These are phyloP conservation scores for Porites rus DNA, from an alignment of 92 coral and sea anemone species.

Conservation along the genomic window DNA sequence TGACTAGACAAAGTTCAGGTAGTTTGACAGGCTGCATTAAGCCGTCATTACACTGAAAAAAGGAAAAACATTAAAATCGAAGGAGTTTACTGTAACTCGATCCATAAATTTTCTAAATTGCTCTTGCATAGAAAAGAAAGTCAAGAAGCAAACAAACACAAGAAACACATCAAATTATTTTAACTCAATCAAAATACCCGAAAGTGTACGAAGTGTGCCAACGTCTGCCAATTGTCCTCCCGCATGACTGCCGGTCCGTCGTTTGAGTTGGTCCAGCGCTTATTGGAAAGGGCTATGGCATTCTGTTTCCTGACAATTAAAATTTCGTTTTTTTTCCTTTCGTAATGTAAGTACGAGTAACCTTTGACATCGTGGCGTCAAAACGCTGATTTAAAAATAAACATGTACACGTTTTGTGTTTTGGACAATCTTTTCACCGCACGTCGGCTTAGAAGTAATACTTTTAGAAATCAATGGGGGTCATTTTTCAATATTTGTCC, in stretches of 20 bases:
- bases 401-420: not conserved
- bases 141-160: not conserved
- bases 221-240: slow-evolving; percentile 46
- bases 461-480: slow-evolving; percentile 12
- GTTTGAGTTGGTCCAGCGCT: not conserved
- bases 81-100: no score
- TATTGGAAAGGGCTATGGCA: not conserved
- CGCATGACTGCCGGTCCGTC: not conserved
- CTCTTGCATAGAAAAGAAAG: not conserved
- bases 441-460: not conserved
- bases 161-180: no score
- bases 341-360: not conserved
- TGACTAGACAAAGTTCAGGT: no score
- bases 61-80: no score
- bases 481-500: slow-evolving; percentile 24
- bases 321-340: not conserved
- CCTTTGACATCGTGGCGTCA: not conserved
- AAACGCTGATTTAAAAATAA: no score
- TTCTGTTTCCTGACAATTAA: not conserved
- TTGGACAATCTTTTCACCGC: not conserved
- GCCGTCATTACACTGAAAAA: no score
- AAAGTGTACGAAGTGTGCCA: slow-evolving; percentile 42
- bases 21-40: no score
- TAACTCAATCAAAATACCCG: slow-evolving; percentile 20
- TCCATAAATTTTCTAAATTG: not conserved